phyloP scores from a whole-genome alignment of 2,888 invertebrate genomes.

The Andrena bicolor region DNA sequence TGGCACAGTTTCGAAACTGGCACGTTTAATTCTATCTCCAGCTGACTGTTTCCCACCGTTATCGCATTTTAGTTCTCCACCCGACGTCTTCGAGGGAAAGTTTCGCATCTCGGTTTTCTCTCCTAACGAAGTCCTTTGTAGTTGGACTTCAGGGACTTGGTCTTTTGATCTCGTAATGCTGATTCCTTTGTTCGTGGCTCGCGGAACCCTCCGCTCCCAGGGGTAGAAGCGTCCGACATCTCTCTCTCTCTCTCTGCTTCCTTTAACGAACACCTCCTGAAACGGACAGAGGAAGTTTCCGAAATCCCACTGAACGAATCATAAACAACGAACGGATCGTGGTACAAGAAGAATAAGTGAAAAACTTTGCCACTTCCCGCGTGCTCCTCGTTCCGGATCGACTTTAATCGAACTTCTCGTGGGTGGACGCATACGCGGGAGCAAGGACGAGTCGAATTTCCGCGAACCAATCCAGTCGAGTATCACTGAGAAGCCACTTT shows the following conservation, averaged over 20 bases:
- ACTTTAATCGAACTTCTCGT: neutral
- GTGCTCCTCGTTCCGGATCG: neutral
- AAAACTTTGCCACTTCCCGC: neutral
- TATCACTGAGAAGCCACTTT: neutral
- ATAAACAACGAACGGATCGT: neutral
- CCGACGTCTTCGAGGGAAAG: neutral
- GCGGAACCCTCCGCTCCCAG: neutral
- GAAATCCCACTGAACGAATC: neutral
- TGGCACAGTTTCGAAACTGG: too few relatives aligned
- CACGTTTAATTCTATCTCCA: neutral
- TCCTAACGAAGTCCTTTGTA: constrained; percentile 6
- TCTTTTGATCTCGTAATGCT: constrained; percentile 17
- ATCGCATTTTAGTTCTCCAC: neutral
- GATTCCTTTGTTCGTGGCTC: constrained; percentile 10
- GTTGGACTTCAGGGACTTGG: neutral
- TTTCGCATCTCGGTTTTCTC: neutral
- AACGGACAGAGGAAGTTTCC: neutral
- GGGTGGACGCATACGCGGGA: neutral
- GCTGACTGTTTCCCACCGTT: neutral
- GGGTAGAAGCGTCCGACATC: neutral
- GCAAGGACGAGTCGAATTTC: neutral
- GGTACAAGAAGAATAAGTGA: neutral
- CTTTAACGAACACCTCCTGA: neutral
- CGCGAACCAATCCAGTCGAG: neutral
- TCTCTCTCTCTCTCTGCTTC: neutral